Evolutionary conservation across 2,888 invertebrate species (phyloP).

Genomic region (Stenolophus ochropezus): DNA sequence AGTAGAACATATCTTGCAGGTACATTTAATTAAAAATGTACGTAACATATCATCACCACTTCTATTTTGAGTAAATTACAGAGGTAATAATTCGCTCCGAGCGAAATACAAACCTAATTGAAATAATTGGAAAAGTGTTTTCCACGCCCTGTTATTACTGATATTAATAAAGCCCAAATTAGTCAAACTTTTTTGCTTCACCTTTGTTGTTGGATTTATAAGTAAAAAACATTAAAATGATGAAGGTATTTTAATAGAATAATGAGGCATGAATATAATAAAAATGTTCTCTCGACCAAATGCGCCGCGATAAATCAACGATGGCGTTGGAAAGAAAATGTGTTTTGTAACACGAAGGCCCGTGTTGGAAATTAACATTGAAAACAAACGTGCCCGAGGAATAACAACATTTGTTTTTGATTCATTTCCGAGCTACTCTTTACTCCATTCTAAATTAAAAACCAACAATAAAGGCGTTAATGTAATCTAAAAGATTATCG

Average conservation of each 20-base stretch:
- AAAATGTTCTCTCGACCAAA: slow-evolving; percentile 28
- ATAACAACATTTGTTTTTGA: slow-evolving; percentile 37
- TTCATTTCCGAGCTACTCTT: background rate
- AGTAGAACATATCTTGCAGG: background rate
- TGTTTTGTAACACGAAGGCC: slow-evolving; percentile 32
- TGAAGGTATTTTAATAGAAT: slow-evolving; percentile 33
- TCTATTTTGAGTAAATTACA: slow-evolving; percentile 7
- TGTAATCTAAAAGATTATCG: background rate
- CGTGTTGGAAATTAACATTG: slow-evolving; percentile 31
- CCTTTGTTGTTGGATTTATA: slow-evolving; percentile 5
- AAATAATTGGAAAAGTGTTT: slow-evolving; percentile 24
- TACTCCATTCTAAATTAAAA: slow-evolving; percentile 20
- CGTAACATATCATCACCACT: slow-evolving; percentile 9
- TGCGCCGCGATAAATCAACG: slow-evolving; percentile 26
- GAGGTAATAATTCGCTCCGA: background rate
- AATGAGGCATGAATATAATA: slow-evolving; percentile 35
- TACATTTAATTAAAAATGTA: background rate
- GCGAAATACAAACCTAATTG: background rate
- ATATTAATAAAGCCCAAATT: slow-evolving; percentile 25
- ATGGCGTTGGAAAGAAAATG: slow-evolving; percentile 1
- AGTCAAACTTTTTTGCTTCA: slow-evolving; percentile 5
- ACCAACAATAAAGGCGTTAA: background rate
- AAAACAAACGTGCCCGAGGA: slow-evolving; percentile 14
- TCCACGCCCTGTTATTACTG: slow-evolving; percentile 3
- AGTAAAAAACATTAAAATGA: slow-evolving; percentile 19